Evolutionary conservation across 2,888 invertebrate genomes (phyloP).

Genomic region (Idaea aversata): DNA sequence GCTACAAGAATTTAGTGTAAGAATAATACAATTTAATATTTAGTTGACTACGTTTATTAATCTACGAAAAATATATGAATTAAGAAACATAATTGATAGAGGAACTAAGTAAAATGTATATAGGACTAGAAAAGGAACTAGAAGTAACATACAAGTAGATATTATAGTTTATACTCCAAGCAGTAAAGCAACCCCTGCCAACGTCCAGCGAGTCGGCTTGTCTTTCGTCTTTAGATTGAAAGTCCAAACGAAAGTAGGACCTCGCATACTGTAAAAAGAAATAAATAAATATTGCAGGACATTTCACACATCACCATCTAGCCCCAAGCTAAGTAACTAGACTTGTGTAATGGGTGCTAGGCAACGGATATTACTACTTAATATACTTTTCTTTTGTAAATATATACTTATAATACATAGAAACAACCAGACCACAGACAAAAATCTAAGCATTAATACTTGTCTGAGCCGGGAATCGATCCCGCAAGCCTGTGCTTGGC

Average conservation of each 20-base stretch:
- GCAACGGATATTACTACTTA: too few relatives aligned
- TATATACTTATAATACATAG: too few relatives aligned
- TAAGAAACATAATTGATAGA: slow-evolving; percentile 6
- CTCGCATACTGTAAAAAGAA: slow-evolving; percentile 81
- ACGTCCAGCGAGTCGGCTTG: slow-evolving; percentile 93
- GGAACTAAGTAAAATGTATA: slow-evolving; percentile 18
- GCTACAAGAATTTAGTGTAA: not conserved
- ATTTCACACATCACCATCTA: too few relatives aligned
- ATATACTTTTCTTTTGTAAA: too few relatives aligned
- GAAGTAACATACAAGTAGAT: not conserved
- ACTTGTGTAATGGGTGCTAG: too few relatives aligned
- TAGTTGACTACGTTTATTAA: slow-evolving; percentile 5
- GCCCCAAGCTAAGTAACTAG: too few relatives aligned
- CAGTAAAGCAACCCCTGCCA: slow-evolving; percentile 95
- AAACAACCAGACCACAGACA: too few relatives aligned
- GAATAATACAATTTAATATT: not conserved
- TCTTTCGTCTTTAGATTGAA: slow-evolving; percentile 95
- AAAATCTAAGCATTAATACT: too few relatives aligned
- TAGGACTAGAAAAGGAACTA: slow-evolving; percentile 21
- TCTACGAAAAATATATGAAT: not conserved
- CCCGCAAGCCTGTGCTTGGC: too few relatives aligned
- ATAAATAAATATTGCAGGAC: too few relatives aligned
- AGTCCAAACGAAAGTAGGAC: slow-evolving; percentile 97
- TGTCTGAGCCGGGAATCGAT: too few relatives aligned
- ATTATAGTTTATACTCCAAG: slow-evolving; percentile 84